These are phyloP conservation scores for Pimpla rufipes DNA, from an alignment of 2,888 invertebrate genomes.

Conservation along the genomic window DNA sequence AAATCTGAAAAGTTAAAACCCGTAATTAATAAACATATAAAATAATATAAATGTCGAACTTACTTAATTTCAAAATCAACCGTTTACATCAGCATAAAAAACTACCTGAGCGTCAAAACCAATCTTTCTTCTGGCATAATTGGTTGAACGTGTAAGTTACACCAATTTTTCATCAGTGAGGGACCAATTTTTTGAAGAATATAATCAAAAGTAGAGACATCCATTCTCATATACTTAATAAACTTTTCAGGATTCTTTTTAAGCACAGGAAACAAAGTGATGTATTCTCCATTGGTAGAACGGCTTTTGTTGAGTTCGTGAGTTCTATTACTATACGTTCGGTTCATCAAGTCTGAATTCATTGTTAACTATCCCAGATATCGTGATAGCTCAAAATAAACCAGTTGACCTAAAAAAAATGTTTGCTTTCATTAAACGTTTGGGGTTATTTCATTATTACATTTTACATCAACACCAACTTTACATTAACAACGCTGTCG, in stretches of 20 bases:
- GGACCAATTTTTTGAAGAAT: neutral
- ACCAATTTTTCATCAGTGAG: slow-evolving; percentile 18
- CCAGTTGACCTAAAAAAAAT: no score
- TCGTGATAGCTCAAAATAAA: no score
- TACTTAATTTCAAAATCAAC: neutral
- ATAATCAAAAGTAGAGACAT: slow-evolving; percentile 19
- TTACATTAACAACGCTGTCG: neutral
- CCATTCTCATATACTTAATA: slow-evolving; percentile 8
- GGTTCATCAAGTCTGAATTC: no score
- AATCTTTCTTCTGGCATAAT: slow-evolving; percentile 30
- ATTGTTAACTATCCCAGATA: no score
- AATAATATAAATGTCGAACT: neutral
- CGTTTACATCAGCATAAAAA: neutral
- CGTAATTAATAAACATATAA: no score
- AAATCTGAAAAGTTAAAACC: slow-evolving; percentile 29
- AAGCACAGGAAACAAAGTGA: slow-evolving; percentile 10
- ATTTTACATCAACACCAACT: no score
- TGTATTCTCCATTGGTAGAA: slow-evolving; percentile 21
- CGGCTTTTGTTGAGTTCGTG: slow-evolving; percentile 34
- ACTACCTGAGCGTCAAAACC: slow-evolving; percentile 20
- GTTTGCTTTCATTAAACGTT: no score
- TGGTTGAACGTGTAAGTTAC: slow-evolving; percentile 30
- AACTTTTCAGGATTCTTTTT: slow-evolving; percentile 22
- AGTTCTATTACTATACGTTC: neutral
- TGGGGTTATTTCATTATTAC: no score